These are phyloP conservation scores for Ranitomeya imitator DNA, from an alignment of 2,113 vertebrate species.

Conservation along the genomic window DNA sequence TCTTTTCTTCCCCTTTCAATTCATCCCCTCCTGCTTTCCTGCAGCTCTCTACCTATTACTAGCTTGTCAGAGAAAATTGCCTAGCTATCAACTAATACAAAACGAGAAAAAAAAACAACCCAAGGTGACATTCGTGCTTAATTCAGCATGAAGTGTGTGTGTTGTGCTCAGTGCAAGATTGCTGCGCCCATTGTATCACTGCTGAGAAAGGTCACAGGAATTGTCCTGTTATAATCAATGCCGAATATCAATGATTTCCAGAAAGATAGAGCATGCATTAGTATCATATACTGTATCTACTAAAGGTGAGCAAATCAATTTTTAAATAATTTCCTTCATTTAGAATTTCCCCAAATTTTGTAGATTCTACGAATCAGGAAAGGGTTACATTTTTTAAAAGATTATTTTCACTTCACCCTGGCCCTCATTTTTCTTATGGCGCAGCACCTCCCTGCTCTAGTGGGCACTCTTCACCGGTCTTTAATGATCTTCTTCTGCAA, in stretches of 20 bases:
- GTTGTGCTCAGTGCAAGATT: slow-evolving; percentile 42
- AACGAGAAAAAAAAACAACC: slow-evolving; percentile 44
- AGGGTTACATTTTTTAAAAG: too few relatives aligned
- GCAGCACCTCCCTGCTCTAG: too few relatives aligned
- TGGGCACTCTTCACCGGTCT: too few relatives aligned
- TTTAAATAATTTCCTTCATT: too few relatives aligned
- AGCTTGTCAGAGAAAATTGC: slow-evolving; percentile 58
- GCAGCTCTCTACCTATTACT: slow-evolving; percentile 56
- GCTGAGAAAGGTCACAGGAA: slow-evolving; percentile 21
- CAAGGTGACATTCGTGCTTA: slow-evolving; percentile 56
- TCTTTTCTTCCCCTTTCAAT: slow-evolving; percentile 15
- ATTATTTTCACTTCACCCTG: too few relatives aligned
- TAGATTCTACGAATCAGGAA: too few relatives aligned
- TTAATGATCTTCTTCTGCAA: too few relatives aligned
- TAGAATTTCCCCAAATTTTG: too few relatives aligned
- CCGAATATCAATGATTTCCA: background rate
- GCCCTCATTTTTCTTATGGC: too few relatives aligned
- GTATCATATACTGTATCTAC: background rate
- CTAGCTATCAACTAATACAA: slow-evolving; percentile 57
- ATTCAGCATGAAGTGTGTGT: slow-evolving; percentile 29
- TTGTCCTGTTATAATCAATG: background rate
- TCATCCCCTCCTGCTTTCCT: slow-evolving; percentile 43
- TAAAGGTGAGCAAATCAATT: too few relatives aligned
- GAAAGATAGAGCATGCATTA: background rate
- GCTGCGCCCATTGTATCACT: slow-evolving; percentile 39